Conservation (phyloP, 1,140 invertebrate genomes). For the Bombus huntii region DNA sequence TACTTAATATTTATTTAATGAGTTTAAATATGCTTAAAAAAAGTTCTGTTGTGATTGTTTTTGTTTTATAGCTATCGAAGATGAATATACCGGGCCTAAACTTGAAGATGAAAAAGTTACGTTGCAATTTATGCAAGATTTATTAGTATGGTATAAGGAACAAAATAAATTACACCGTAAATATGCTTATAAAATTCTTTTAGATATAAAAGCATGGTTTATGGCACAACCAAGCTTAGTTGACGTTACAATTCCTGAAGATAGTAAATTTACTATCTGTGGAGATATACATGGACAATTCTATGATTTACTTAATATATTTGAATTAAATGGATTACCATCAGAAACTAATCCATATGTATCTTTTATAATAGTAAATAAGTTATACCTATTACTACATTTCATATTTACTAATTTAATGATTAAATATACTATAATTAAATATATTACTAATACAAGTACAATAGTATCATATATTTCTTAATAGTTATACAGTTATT, state of each 20-base stretch:
- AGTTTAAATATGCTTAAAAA: neutral
- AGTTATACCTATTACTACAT: neutral
- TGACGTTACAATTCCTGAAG: constrained; percentile 93
- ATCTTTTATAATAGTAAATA: constrained; percentile 81
- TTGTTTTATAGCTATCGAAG: constrained; percentile 91
- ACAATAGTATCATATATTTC: constrained; percentile 41
- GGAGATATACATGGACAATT: constrained; percentile 99
- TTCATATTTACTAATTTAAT: neutral
- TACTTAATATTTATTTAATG: neutral
- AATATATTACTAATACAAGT: constrained; percentile 28
- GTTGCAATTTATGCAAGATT: constrained; percentile 90
- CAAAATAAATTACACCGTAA: constrained; percentile 97
- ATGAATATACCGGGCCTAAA: constrained; percentile 95
- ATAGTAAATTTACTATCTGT: constrained; percentile 98
- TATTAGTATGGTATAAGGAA: constrained; percentile 95
- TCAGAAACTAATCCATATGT: constrained; percentile 98
- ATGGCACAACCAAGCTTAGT: constrained; percentile 93
- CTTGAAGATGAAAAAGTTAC: constrained; percentile 96
- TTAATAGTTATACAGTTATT: constrained; percentile 87
- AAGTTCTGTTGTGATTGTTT: constrained; percentile 43
- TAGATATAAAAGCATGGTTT: constrained; percentile 95
- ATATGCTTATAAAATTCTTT: constrained; percentile 98
- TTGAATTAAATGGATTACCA: constrained; percentile 97
- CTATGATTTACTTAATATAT: constrained; percentile 99
- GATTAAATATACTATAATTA: neutral